phyloP scores from a whole-genome alignment of 2,888 invertebrate genomes.

The Watsonalla cultraria region DNA sequence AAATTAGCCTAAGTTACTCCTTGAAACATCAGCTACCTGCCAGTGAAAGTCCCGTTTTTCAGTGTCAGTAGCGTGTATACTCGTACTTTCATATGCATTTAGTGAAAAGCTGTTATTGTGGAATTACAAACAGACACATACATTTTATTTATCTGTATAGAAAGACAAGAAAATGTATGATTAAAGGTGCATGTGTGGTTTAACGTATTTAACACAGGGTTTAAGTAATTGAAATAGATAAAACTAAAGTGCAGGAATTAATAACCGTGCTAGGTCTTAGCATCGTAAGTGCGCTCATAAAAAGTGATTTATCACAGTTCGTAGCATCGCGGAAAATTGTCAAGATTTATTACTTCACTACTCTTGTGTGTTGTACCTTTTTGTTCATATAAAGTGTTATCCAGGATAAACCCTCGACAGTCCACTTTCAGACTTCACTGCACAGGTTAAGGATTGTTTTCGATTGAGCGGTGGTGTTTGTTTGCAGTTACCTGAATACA shows the following conservation, averaged over 20 bases:
- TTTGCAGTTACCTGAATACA: too few species aligned
- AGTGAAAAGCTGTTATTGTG: too few species aligned
- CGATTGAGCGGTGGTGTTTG: not conserved
- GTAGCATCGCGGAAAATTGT: not conserved
- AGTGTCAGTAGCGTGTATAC: too few species aligned
- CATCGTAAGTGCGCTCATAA: not conserved
- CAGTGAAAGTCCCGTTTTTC: too few species aligned
- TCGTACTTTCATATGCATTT: too few species aligned
- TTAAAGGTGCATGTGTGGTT: too few species aligned
- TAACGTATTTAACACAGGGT: too few species aligned
- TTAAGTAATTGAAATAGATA: not conserved
- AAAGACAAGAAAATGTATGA: too few species aligned
- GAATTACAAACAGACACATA: too few species aligned
- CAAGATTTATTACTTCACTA: constrained; percentile 1
- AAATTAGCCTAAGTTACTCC: too few species aligned
- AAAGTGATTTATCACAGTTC: not conserved
- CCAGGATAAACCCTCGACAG: not conserved
- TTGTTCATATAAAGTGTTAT: not conserved
- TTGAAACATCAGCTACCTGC: too few species aligned
- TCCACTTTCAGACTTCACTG: not conserved
- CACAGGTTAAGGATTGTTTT: not conserved
- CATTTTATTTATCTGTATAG: too few species aligned
- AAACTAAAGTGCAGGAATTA: not conserved
- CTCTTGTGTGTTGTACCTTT: not conserved
- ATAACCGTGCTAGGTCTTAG: not conserved